phyloP scores from a whole-genome alignment of 92 coral and sea anemone species.

The Plumapathes pennacea region DNA sequence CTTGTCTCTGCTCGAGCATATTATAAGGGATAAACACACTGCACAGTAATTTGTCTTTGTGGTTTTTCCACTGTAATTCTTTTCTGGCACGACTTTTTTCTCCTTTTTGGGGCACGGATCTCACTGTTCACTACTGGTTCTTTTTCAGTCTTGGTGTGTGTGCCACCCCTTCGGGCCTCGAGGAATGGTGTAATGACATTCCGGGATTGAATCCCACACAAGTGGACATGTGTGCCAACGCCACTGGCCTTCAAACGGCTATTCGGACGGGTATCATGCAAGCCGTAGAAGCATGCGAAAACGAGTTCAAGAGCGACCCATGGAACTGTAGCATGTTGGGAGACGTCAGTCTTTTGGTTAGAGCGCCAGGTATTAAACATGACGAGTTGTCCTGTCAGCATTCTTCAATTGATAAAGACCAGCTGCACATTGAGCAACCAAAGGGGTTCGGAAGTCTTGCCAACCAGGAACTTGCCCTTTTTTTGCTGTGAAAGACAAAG shows the following conservation, averaged over 20 bases:
- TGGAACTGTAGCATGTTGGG: constrained; percentile 30
- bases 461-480: no score
- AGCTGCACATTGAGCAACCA: neutral
- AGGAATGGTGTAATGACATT: constrained; percentile 16
- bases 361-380: constrained; percentile 47
- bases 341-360: constrained; percentile 1
- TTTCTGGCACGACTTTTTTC: no score
- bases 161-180: no score
- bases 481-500: no score
- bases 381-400: no score
- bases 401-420: constrained; percentile 1
- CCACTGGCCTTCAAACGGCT: constrained; percentile 33
- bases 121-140: no score
- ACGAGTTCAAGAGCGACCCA: constrained; percentile 14
- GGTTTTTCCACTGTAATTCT: no score
- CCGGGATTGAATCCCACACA: constrained; percentile 14
- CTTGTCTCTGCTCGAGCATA: no score
- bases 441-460: neutral
- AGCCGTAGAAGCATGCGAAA: constrained; percentile 21
- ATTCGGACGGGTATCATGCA: constrained; percentile 21
- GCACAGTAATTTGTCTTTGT: no score
- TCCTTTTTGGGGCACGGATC: no score
- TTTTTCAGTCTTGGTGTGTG: no score
- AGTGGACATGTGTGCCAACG: constrained; percentile 13
- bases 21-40: no score